Evolutionary conservation across 2,113 vertebrate genomes (phyloP), one percentile per base, ranked within the genome.

Genomic region (Chinchilla lanigera): DNA sequence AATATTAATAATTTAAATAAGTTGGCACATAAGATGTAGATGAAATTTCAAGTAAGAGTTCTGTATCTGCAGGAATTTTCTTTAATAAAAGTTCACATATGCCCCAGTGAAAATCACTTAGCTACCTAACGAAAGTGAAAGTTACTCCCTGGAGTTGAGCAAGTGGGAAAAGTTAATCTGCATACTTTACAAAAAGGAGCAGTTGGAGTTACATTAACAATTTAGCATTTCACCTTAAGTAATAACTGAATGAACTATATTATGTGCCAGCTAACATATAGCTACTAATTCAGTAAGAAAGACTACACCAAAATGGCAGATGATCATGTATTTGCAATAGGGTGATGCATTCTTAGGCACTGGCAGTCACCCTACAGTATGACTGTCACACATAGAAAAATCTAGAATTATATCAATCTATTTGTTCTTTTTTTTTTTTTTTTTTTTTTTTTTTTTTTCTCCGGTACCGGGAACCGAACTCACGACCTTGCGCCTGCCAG

Each of bases 1-100:
- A 85, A 4, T 60, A 17, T 88, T 95, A 94, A 89, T 89, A 89
- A 93, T 96, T 96, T 92, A 96, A 96, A 54, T 89, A 86, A 73
- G 16, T 91, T 58, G 33, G 33, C 52, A 67, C 63, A 89, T 65
- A 90, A 73, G 60, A 93, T 95, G 63, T 86, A 94, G 60, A 95
- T 89, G 89, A 93, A 97, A 93, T 56, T 92, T 56, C 50, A 90
- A 73, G 20, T 86, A 80, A 94, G 86, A 93, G 30, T 78, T 97
- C 82, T 54, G 6, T n/a, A 12, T 93, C 81, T 41, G 4, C 16
- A 54, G 54, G 0, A 97, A 94, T 95, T 73, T 1, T 88, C 28
- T 96, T 96, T 78, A 38, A 96, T 41, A 96, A 96, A 89, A 84
- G 41, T 85, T 95, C 77, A 67, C 17, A 58, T 61, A 87, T 10